A percentile compares a stretch with the other conserved stretches of the same genome.
phyloP scores from a whole-genome alignment of 1,140 invertebrate species.

The Centruroides sculpturatus region DNA sequence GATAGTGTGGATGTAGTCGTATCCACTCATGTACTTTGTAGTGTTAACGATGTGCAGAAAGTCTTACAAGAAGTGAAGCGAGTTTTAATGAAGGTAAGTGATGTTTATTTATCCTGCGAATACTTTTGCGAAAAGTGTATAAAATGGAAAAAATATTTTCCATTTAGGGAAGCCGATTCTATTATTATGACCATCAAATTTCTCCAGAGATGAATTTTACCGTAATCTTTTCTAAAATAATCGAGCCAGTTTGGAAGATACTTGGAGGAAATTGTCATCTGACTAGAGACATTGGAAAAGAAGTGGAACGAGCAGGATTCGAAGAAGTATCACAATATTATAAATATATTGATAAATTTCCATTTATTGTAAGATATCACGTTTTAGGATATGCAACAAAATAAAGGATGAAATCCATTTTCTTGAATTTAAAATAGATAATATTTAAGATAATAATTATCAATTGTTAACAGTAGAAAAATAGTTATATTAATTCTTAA shows the following conservation, averaged over 20 bases:
- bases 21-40: slow-evolving; percentile 24
- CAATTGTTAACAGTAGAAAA: too few relatives aligned
- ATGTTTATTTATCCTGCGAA: too few relatives aligned
- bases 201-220: too few relatives aligned
- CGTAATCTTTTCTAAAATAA: too few relatives aligned
- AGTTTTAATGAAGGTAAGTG: slow-evolving; percentile 24
- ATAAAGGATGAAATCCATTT: background rate
- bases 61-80: slow-evolving; percentile 23
- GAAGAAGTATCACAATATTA: background rate
- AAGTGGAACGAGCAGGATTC: background rate
- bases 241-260: background rate
- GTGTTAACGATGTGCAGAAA: slow-evolving; percentile 19
- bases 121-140: too few relatives aligned
- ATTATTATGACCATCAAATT: too few relatives aligned
- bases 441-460: too few relatives aligned
- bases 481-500: too few relatives aligned
- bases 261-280: background rate
- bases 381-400: slow-evolving; percentile 1
- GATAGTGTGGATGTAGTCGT: slow-evolving; percentile 25
- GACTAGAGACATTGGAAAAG: background rate
- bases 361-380: background rate
- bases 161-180: too few relatives aligned
- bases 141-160: too few relatives aligned
- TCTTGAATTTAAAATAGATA: background rate
- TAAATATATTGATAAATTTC: background rate